Percentiles rank a stretch among this genome's conserved stretches.
These are phyloP conservation scores for Polietes domitor DNA, from an alignment of 2,888 invertebrate species.

Conservation along the genomic window DNA sequence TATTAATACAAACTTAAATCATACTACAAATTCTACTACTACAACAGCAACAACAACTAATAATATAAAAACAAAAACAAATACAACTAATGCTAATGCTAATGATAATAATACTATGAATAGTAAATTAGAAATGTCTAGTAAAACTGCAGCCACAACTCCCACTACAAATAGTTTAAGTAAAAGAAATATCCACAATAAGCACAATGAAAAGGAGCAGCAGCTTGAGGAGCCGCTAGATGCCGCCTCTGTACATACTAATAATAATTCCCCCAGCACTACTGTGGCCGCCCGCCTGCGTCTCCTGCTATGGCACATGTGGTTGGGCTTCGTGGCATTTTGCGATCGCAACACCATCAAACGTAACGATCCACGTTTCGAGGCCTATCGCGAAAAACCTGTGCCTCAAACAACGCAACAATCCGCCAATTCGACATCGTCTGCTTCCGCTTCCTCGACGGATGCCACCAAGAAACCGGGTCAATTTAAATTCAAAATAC, in stretches of 20 bases:
- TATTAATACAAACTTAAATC: conserved; percentile 65
- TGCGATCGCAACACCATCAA: conserved; percentile 70
- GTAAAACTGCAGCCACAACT: conserved; percentile 49
- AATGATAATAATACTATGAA: conserved; percentile 52
- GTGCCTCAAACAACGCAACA: conserved; percentile 32
- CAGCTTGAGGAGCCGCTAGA: not conserved
- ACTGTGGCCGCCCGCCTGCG: conserved; percentile 27
- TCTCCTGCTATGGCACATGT: conserved; percentile 62
- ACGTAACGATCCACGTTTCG: conserved; percentile 68
- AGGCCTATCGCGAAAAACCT: conserved; percentile 35
- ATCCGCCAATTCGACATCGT: conserved; percentile 11
- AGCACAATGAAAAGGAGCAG: conserved; percentile 44
- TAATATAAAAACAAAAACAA: conserved; percentile 11
- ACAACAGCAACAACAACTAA: conserved; percentile 21
- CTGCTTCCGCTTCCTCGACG: not conserved
- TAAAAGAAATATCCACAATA: conserved; percentile 54
- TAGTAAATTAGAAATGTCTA: conserved; percentile 54
- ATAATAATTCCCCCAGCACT: not conserved
- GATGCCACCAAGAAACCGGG: conserved; percentile 13
- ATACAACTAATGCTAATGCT: conserved; percentile 38
- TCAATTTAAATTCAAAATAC: conserved; percentile 64
- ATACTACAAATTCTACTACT: conserved; percentile 20
- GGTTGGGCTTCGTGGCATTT: conserved; percentile 69
- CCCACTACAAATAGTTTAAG: conserved; percentile 60
- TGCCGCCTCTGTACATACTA: not conserved